Conservation (phyloP, 2,888 invertebrate species). For the Malachius bipustulatus region DNA sequence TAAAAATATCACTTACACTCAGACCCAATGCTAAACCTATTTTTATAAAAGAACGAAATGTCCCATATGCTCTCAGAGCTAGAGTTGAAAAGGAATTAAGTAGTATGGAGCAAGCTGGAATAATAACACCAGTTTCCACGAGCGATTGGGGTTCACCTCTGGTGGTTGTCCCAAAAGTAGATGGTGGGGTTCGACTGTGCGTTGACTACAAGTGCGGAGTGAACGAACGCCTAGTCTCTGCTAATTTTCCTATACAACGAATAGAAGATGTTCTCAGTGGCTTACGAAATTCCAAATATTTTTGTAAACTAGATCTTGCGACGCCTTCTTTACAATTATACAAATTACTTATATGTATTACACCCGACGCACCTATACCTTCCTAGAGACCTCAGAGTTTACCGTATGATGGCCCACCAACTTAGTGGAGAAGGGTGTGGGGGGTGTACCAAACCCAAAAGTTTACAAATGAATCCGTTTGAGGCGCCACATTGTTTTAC, state of each 20-base stretch:
- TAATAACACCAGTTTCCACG: conserved; percentile 15
- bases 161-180: conserved; percentile 17
- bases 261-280: conserved; percentile 21
- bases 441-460: no score
- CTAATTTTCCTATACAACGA: conserved; percentile 16
- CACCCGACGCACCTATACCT: no score
- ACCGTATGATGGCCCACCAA: no score
- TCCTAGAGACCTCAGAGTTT: no score
- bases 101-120: conserved; percentile 15
- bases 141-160: conserved; percentile 19
- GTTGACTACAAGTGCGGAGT: conserved; percentile 21
- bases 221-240: conserved; percentile 17
- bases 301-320: conserved; percentile 22
- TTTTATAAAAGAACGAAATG: conserved; percentile 9
- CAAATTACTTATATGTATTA: no score
- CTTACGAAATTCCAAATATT: conserved; percentile 19
- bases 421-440: no score
- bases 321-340: no score
- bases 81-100: conserved; percentile 17
- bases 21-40: conserved; percentile 21
- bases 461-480: no score
- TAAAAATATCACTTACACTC: conserved; percentile 17
- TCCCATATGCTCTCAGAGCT: conserved; percentile 17
- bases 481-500: no score
- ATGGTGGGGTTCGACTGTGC: conserved; percentile 16